Percentiles rank a stretch among this genome's conserved stretches.
Conservation (phyloP, 2,797 vertebrate species). For the Coregonus ussuriensis region DNA sequence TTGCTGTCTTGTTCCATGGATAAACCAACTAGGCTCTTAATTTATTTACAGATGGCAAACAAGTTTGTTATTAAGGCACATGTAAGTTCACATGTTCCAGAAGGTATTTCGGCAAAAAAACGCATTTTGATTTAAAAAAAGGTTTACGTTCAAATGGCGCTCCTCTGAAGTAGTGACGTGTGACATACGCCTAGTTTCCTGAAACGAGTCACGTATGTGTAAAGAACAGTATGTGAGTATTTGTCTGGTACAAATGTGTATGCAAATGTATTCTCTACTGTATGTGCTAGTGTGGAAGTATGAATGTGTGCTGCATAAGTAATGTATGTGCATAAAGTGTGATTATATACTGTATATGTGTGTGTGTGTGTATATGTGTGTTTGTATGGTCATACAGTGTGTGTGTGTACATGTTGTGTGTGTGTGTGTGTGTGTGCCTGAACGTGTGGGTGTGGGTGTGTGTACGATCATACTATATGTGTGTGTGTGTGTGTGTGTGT, state of each 20-base stretch:
- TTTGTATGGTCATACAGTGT: not conserved
- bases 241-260: slow-evolving; percentile 25
- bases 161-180: too few relatives aligned
- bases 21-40: too few relatives aligned
- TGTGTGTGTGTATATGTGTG: not conserved
- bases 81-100: too few relatives aligned
- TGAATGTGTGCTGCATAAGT: not conserved
- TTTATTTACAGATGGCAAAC: too few relatives aligned
- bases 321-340: not conserved
- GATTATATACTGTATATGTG: slow-evolving; percentile 13
- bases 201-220: too few relatives aligned
- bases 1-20: too few relatives aligned
- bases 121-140: too few relatives aligned
- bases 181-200: too few relatives aligned
- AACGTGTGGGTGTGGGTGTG: not conserved
- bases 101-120: too few relatives aligned
- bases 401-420: too few relatives aligned
- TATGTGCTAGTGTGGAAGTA: slow-evolving; percentile 16
- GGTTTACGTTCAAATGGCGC: too few relatives aligned
- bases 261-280: slow-evolving; percentile 63
- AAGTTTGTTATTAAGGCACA: too few relatives aligned
- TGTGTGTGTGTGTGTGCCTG: not conserved
- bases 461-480: not conserved
- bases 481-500: not conserved
- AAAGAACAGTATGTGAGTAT: slow-evolving; percentile 13